Percentiles rank a stretch among this genome's conserved stretches.
Evolutionary conservation across 2,113 vertebrate genomes (phyloP).

Genomic region (Paracanthobrama guichenoti): DNA sequence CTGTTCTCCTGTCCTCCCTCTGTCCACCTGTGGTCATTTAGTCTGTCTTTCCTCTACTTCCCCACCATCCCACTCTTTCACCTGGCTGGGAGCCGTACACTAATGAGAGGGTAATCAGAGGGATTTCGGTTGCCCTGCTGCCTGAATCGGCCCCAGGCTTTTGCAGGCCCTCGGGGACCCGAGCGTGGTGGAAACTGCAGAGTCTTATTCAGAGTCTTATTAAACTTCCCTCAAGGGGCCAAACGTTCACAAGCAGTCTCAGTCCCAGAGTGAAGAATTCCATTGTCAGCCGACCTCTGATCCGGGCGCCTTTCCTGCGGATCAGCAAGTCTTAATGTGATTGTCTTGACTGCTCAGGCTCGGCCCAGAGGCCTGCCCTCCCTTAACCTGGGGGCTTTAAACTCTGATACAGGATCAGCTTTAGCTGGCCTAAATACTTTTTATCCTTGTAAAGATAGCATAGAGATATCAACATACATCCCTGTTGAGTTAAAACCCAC

Average conservation of each 20-base stretch:
- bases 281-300: conserved; percentile 35
- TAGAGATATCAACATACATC: conserved; percentile 2
- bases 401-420: conserved; percentile 1
- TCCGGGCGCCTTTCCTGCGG: not conserved
- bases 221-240: conserved; percentile 40
- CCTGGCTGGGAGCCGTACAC: conserved; percentile 32
- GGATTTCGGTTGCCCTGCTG: conserved; percentile 3
- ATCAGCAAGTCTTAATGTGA: conserved; percentile 44
- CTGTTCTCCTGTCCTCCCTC: conserved; percentile 54
- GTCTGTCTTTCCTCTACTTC: not conserved
- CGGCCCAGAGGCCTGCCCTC: not conserved
- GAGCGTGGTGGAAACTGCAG: conserved; percentile 10
- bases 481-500: not conserved
- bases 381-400: not conserved
- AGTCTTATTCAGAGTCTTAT: not conserved
- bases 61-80: conserved; percentile 1
- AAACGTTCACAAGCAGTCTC: not conserved
- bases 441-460: conserved; percentile 9
- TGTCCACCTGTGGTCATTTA: conserved; percentile 20
- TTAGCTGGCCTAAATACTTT: conserved; percentile 5
- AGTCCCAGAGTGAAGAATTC: conserved; percentile 12
- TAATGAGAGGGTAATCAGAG: conserved; percentile 53
- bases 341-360: conserved; percentile 33
- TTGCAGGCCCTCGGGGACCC: conserved; percentile 1
- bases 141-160: conserved; percentile 16